Evolutionary conservation across 1,140 invertebrate species (phyloP).

Genomic region (Rhyacophila brunnea): DNA sequence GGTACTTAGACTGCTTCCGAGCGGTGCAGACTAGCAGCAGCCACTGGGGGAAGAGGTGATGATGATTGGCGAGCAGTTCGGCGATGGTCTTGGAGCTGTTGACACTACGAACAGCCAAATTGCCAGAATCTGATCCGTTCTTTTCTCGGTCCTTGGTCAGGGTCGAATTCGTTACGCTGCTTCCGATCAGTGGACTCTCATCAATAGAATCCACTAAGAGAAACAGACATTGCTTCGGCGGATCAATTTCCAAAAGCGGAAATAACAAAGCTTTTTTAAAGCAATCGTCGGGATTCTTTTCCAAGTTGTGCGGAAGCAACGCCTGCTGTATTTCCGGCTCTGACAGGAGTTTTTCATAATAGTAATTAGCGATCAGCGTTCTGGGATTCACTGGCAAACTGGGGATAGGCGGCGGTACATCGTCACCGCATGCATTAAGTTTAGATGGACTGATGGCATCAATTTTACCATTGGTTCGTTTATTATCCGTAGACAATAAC

Average conservation of each 20-base stretch:
- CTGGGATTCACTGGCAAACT: constrained; percentile 62
- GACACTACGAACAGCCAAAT: constrained; percentile 44
- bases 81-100: constrained; percentile 70
- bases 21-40: constrained; percentile 88
- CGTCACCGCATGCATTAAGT: constrained; percentile 28
- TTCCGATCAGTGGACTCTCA: constrained; percentile 60
- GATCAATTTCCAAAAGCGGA: constrained; percentile 79
- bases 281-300: constrained; percentile 85
- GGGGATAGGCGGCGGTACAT: constrained; percentile 57
- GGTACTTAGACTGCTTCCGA: constrained; percentile 78
- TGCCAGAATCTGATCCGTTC: constrained; percentile 38
- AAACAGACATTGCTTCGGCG: constrained; percentile 79
- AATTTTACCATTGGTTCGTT: constrained; percentile 4
- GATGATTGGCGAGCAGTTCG: constrained; percentile 83
- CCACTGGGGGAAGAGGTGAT: constrained; percentile 93
- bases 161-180: constrained; percentile 39
- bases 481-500: constrained; percentile 1
- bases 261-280: constrained; percentile 86
- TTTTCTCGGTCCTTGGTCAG: constrained; percentile 44
- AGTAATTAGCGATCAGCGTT: constrained; percentile 72
- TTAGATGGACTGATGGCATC: constrained; percentile 11
- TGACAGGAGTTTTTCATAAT: constrained; percentile 73
- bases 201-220: constrained; percentile 91
- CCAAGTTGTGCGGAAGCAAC: constrained; percentile 68
- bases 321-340: constrained; percentile 76